A percentile compares a stretch with the other conserved stretches of the same genome.
Conservation (phyloP, 2,888 invertebrate genomes). For the Taphrorychus bicolor region DNA sequence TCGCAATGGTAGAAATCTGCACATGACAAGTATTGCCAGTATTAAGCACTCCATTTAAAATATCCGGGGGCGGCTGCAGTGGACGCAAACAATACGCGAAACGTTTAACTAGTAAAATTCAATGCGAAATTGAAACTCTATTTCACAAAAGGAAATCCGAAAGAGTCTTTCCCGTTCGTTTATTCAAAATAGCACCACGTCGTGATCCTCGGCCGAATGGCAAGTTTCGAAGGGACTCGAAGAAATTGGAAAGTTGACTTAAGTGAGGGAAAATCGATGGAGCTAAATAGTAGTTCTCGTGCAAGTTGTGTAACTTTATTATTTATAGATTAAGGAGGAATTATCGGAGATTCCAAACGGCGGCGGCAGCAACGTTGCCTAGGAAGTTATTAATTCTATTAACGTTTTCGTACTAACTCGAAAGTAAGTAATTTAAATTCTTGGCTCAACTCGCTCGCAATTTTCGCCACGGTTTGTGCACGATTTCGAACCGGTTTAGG, state of each 20-base stretch:
- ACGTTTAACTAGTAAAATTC: slow-evolving; percentile 3
- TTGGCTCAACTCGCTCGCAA: slow-evolving; percentile 23
- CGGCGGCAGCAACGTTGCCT: neutral
- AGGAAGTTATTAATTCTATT: slow-evolving; percentile 28
- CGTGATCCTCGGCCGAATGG: neutral
- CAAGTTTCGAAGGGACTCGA: neutral
- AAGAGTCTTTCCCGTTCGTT: neutral
- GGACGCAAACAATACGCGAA: slow-evolving; percentile 20
- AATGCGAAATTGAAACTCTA: slow-evolving; percentile 5
- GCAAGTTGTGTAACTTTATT: neutral
- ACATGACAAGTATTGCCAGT: slow-evolving; percentile 32
- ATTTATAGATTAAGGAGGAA: neutral
- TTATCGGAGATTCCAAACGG: slow-evolving; percentile 2
- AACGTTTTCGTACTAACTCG: slow-evolving; percentile 26
- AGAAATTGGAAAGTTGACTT: neutral
- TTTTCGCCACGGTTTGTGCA: slow-evolving; percentile 35
- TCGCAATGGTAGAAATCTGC: slow-evolving; percentile 19
- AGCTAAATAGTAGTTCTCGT: neutral
- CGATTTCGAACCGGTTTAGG: slow-evolving; percentile 31
- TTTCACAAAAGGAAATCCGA: slow-evolving; percentile 1
- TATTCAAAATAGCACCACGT: slow-evolving; percentile 4
- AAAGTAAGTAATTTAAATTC: slow-evolving; percentile 32
- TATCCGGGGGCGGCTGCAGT: slow-evolving; percentile 24
- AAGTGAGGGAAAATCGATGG: neutral
- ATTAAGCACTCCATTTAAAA: slow-evolving; percentile 30